Percentiles rank a stretch among this genome's conserved stretches.
These are phyloP conservation scores for Amphimedon queenslandica DNA, from an alignment of 37 sponge, comb jelly and placozoan species.

Conservation along the genomic window DNA sequence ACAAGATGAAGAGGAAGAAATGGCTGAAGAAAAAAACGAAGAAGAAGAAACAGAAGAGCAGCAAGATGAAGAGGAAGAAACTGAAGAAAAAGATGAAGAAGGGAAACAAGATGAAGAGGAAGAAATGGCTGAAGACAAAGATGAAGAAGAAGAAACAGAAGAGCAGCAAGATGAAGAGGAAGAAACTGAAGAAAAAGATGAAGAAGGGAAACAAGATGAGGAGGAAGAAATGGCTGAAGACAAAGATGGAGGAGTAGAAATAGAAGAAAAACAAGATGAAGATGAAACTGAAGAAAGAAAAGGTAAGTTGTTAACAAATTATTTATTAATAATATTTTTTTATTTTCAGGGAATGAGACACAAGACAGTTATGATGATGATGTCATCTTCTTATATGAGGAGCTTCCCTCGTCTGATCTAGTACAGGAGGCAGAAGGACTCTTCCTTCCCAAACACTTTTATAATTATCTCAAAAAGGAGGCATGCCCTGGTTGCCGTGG, in stretches of 20 bases:
- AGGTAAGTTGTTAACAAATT: slow-evolving; percentile 21
- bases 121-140: neutral
- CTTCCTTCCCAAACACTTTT: slow-evolving; percentile 72
- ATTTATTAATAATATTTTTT: neutral
- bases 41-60: slow-evolving; percentile 6
- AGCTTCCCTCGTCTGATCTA: slow-evolving; percentile 57
- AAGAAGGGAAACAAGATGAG: neutral
- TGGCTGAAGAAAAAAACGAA: neutral
- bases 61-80: slow-evolving; percentile 22
- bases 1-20: neutral
- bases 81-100: neutral
- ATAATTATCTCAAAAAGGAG: slow-evolving; percentile 57
- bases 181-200: neutral
- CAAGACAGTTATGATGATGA: slow-evolving; percentile 49
- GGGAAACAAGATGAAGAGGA: neutral
- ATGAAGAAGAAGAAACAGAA: neutral
- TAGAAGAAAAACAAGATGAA: slow-evolving; percentile 53
- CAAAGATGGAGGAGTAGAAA: neutral
- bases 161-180: slow-evolving; percentile 6
- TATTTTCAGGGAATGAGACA: neutral
- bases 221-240: neutral
- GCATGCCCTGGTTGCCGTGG: slow-evolving; percentile 82
- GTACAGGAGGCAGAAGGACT: slow-evolving; percentile 38
- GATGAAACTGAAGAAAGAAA: slow-evolving; percentile 47
- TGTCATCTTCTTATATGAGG: slow-evolving; percentile 36